Conservation (phyloP, 2,797 vertebrate species). For the Spheniscus humboldti region DNA sequence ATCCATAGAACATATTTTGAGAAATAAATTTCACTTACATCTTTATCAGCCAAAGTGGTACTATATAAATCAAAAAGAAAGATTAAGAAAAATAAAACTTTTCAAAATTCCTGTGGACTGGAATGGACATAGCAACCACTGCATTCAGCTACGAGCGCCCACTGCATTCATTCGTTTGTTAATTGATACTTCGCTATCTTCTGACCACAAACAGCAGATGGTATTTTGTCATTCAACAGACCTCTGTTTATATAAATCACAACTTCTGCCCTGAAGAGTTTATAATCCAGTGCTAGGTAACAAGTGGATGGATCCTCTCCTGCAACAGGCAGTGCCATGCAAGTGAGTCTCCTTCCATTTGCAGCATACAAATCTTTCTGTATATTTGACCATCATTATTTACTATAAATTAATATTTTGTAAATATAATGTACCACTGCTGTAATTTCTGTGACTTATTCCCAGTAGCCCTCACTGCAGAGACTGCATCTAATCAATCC, state of each 20-base stretch:
- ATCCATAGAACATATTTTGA: neutral
- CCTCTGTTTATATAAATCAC: neutral
- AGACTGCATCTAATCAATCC: conserved; percentile 62
- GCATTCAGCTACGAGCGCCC: neutral
- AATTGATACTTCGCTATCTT: neutral
- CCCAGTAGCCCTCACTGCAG: conserved; percentile 27
- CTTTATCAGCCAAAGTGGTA: neutral
- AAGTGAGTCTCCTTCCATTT: neutral
- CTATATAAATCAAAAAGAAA: neutral
- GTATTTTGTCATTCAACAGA: neutral
- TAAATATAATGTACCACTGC: conserved; percentile 36
- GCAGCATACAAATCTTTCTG: neutral
- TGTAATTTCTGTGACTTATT: conserved; percentile 9
- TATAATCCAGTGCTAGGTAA: neutral
- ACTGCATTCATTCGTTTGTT: neutral
- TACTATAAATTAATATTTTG: conserved; percentile 24
- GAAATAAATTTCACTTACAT: neutral
- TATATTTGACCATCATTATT: conserved; percentile 11
- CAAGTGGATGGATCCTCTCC: neutral
- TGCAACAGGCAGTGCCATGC: neutral
- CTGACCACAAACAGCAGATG: conserved; percentile 19
- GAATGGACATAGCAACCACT: neutral
- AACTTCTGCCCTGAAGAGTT: neutral
- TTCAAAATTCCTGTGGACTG: neutral
- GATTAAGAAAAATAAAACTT: neutral